Evolutionary conservation across 2,888 invertebrate species (phyloP).

Genomic region (Leptopilina drosophilae): DNA sequence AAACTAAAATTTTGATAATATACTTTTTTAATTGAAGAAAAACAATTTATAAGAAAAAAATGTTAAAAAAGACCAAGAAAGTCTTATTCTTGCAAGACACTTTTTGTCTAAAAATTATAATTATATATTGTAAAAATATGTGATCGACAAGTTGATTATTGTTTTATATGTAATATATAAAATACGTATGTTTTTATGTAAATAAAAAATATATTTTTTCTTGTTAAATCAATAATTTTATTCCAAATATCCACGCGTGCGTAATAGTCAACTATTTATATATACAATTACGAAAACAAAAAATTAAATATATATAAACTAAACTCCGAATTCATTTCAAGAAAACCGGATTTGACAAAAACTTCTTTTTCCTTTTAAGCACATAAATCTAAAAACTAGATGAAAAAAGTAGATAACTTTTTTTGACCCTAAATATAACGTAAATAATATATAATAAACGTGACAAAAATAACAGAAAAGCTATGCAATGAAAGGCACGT

Average conservation of each 20-base stretch:
- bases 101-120: not conserved
- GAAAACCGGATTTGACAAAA: not conserved
- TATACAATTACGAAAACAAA: not conserved
- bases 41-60: too few relatives aligned
- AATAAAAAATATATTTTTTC: slow-evolving; percentile 35
- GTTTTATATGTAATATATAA: slow-evolving; percentile 10
- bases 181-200: slow-evolving; percentile 12
- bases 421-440: not conserved
- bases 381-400: not conserved
- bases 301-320: not conserved
- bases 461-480: not conserved
- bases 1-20: too few relatives aligned
- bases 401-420: not conserved
- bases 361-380: too few relatives aligned
- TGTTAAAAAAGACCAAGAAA: not conserved
- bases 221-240: slow-evolving; percentile 23
- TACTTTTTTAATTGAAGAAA: too few relatives aligned
- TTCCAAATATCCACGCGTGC: slow-evolving; percentile 3
- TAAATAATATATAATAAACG: not conserved
- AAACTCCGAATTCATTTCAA: not conserved
- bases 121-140: slow-evolving; percentile 7
- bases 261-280: slow-evolving; percentile 7
- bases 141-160: slow-evolving; percentile 11
- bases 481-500: slow-evolving; percentile 19
- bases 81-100: slow-evolving; percentile 5